Base-by-base conservation (phyloP, 2,888 invertebrate genomes). In the Drosophila aldrichi region DNA sequence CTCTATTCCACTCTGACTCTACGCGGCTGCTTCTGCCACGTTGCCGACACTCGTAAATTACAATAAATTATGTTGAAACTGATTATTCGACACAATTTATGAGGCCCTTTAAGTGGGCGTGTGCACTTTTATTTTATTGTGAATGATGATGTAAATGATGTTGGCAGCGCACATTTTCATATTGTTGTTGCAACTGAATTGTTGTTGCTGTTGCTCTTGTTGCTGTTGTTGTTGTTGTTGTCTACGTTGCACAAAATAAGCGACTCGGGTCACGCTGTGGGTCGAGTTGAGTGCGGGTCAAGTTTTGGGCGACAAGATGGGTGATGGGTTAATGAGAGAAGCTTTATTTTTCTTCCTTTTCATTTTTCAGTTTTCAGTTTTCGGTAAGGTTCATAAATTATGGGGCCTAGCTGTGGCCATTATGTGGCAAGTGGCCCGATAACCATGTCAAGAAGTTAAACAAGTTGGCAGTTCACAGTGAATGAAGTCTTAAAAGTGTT, bases 111-210 rank as follows among this genome's bases (percentile, higher is more conserved):
- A 82, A 87, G 89, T 87, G 89, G 86, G 86, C 86, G 86, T 87
- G 88, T 88, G 88, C 80, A 89, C 88, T 89, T 89, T 89, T 89
- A 86, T 86, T 86, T 89, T 89, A 86, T 86, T 89, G 88, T 89
- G 88, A 87, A 89, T 87, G 86, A 89, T 87, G 88, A 87, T 88
- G 85, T 87, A 89, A 85, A 89, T 89, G 79, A 89, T 87, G 88
- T 80, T 87, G 89, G 76, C 79, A 77, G 81, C 54, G 80, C 79
- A 54, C 79, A 72, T 59, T 73, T 73, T 68, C 73, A 68, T 72
- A 67, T 72, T 76, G 67, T 77, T 77, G 72, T 58, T 68, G 68
- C 38, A 16, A 52, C 25, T 29, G 10, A 1, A 36, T 44, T 38
- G 38, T n/a, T 20, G 7, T 20, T 58, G 48, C 61, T 61, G 71